Conservation (phyloP, 2,888 invertebrate genomes). For the Danaus chrysippus region DNA sequence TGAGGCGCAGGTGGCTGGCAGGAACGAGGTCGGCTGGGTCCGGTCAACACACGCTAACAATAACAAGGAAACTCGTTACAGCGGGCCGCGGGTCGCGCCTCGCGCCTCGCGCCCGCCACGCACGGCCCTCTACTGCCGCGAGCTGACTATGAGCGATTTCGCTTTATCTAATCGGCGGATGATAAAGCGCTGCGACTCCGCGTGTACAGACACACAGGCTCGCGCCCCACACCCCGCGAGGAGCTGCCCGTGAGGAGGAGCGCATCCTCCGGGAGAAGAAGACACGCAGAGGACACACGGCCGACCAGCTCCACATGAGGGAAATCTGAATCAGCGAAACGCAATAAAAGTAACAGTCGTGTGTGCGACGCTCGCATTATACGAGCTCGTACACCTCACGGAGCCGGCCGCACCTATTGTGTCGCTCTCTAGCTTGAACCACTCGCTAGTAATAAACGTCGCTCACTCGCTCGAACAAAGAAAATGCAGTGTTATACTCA, state of each 20-base stretch:
- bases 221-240: slow-evolving; percentile 14
- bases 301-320: not conserved
- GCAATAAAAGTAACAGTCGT: not conserved
- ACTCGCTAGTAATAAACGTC: not conserved
- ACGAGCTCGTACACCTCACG: not conserved
- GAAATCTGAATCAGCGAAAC: too few relatives aligned
- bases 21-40: slow-evolving; percentile 28
- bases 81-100: slow-evolving; percentile 27
- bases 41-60: slow-evolving; percentile 42
- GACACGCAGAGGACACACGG: not conserved
- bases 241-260: not conserved
- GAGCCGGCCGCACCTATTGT: not conserved
- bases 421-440: not conserved
- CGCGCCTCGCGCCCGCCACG: slow-evolving; percentile 42
- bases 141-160: slow-evolving; percentile 46
- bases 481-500: not conserved
- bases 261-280: not conserved
- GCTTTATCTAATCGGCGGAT: slow-evolving; percentile 67
- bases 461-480: not conserved
- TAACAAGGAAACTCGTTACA: slow-evolving; percentile 37
- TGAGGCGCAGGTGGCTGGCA: slow-evolving; percentile 13
- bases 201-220: slow-evolving; percentile 26
- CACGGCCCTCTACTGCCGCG: slow-evolving; percentile 52
- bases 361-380: slow-evolving; percentile 12
- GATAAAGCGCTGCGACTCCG: slow-evolving; percentile 44